Percentiles rank a stretch among this genome's conserved stretches.
Evolutionary conservation across 2,113 vertebrate genomes (phyloP).

Genomic region (Odobenus rosmarus): DNA sequence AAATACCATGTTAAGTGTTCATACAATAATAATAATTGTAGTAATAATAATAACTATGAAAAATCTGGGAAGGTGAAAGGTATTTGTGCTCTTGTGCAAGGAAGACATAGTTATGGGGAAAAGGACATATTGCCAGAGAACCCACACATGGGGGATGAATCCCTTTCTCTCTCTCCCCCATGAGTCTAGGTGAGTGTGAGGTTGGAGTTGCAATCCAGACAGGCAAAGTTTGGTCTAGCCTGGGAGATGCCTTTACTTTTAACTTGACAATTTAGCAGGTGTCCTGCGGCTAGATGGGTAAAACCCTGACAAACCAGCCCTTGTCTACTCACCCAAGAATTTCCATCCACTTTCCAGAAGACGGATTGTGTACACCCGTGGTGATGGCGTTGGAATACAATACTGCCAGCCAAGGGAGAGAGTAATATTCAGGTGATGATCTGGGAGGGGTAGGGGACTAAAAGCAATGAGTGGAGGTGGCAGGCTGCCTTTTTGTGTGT

Average conservation of each 20-base stretch:
- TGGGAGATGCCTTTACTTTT: not conserved
- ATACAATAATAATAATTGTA: not conserved
- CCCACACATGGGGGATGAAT: not conserved
- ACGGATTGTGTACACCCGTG: rapidly evolving
- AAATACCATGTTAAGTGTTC: not conserved
- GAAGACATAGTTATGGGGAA: not conserved
- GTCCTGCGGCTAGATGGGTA: not conserved
- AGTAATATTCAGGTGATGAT: not conserved
- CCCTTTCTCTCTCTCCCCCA: not conserved
- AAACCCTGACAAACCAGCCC: not conserved
- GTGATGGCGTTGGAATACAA: not conserved
- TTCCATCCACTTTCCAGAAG: not conserved
- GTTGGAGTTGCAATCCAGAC: not conserved
- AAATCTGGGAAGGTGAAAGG: not conserved
- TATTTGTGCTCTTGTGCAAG: not conserved
- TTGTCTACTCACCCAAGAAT: not conserved
- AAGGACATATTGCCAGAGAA: not conserved
- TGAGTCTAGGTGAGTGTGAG: not conserved
- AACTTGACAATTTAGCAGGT: not conserved
- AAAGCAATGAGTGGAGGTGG: not conserved
- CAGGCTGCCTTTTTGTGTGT: too few species aligned
- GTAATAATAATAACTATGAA: not conserved
- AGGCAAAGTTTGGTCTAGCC: not conserved
- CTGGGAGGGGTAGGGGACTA: not conserved
- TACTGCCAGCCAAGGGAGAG: not conserved